phyloP scores from a whole-genome alignment of 1,140 invertebrate genomes.

The Planococcus citri region DNA sequence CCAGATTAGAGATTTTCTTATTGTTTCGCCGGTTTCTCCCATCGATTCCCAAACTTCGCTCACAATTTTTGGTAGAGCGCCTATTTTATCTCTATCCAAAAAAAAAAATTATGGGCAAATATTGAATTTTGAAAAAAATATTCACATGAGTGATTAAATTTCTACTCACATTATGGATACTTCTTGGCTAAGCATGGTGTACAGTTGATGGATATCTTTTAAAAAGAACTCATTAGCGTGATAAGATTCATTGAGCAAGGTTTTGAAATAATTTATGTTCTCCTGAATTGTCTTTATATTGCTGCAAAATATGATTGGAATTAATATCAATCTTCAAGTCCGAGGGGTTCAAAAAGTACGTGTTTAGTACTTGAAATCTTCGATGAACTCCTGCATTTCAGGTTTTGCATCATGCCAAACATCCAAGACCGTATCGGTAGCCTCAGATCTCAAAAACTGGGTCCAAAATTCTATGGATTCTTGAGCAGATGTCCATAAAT shows the following conservation, averaged over 20 bases:
- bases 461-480: constrained; percentile 51
- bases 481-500: constrained; percentile 41
- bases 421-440: constrained; percentile 45
- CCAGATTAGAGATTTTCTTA: constrained; percentile 58
- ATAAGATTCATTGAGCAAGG: constrained; percentile 60
- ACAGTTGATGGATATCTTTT: constrained; percentile 55
- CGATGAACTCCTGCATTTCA: constrained; percentile 50
- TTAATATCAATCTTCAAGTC: neutral
- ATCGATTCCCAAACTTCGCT: constrained; percentile 70
- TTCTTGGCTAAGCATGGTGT: constrained; percentile 56
- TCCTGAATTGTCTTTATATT: constrained; percentile 54
- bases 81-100: constrained; percentile 48
- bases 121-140: constrained; percentile 14
- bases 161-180: constrained; percentile 43
- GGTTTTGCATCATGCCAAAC: constrained; percentile 64
- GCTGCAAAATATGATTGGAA: constrained; percentile 34
- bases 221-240: constrained; percentile 70
- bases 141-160: neutral
- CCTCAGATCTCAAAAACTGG: constrained; percentile 49
- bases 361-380: constrained; percentile 47
- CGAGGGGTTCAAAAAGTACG: neutral
- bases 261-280: constrained; percentile 54
- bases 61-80: constrained; percentile 60
- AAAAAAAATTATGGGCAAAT: constrained; percentile 16
- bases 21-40: constrained; percentile 63